phyloP scores from a whole-genome alignment of 2,797 vertebrate genomes.

The Mormyrops boulengeri region DNA sequence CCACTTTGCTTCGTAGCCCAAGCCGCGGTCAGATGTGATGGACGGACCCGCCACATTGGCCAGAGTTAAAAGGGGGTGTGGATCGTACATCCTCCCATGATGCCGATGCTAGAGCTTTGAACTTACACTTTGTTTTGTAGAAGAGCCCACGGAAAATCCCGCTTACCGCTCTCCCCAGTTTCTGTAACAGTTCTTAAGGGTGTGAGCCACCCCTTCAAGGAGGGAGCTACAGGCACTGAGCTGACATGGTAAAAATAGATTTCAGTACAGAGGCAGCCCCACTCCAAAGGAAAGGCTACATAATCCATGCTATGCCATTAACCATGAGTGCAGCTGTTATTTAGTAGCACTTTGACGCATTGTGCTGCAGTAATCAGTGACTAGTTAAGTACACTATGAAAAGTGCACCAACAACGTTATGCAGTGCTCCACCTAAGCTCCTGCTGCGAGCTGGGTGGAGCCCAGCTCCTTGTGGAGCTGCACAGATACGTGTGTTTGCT shows the following conservation, averaged over 20 bases:
- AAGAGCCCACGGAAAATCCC: neutral
- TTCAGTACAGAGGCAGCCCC: neutral
- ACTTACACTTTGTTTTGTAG: conserved; percentile 4
- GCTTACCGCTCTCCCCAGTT: neutral
- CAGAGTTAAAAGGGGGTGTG: neutral
- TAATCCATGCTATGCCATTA: neutral
- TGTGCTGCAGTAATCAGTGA: neutral
- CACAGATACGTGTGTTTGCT: neutral
- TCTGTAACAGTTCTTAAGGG: neutral
- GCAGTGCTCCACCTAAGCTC: neutral
- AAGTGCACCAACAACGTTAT: neutral
- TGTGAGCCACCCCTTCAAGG: neutral
- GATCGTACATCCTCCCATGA: neutral
- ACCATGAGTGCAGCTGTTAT: neutral
- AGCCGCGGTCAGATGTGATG: neutral
- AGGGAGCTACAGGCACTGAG: neutral
- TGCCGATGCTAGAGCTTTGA: neutral
- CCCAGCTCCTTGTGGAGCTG: neutral
- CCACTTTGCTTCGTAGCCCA: neutral
- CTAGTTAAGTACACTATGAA: neutral
- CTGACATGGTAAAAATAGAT: neutral
- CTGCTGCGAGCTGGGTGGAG: neutral
- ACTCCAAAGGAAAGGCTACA: neutral
- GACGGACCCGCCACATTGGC: neutral
- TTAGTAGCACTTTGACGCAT: neutral